These are phyloP conservation scores for Dicrostonyx torquatus DNA, from an alignment of 2,797 vertebrate species.

Conservation along the genomic window DNA sequence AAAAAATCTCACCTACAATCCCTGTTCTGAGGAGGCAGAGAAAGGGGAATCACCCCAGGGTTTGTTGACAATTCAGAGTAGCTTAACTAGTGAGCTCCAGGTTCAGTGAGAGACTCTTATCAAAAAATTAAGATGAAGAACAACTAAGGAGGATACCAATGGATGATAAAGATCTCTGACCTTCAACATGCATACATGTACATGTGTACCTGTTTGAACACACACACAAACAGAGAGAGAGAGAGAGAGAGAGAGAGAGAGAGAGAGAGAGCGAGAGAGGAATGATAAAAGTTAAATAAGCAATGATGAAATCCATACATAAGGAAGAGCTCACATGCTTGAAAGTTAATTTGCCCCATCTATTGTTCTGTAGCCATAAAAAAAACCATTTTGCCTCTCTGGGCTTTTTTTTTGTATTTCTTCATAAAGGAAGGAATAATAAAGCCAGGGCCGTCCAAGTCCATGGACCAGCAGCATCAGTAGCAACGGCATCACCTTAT, in stretches of 20 bases:
- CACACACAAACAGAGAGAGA: not conserved
- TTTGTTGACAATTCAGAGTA: not conserved
- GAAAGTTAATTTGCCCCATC: not conserved
- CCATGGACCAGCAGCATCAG: not conserved
- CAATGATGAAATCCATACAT: accelerated
- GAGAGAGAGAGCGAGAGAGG: no score
- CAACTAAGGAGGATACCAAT: not conserved
- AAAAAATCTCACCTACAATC: not conserved
- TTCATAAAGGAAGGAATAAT: not conserved
- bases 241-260: no score
- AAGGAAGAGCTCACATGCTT: not conserved
- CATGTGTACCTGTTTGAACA: not conserved
- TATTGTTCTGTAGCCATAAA: not conserved
- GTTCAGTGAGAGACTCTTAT: not conserved
- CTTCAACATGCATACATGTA: not conserved
- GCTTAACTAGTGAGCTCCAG: not conserved
- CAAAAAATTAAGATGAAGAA: not conserved
- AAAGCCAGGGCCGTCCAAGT: not conserved
- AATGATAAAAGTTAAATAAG: not conserved
- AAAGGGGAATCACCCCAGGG: not conserved
- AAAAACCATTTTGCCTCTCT: not conserved
- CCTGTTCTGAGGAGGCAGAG: not conserved
- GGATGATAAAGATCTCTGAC: not conserved
- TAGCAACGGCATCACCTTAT: not conserved
- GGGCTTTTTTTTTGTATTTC: not conserved